These are phyloP conservation scores for Poeciliopsis turrubarensis DNA, from an alignment of 2,113 vertebrate species.

Conservation along the genomic window DNA sequence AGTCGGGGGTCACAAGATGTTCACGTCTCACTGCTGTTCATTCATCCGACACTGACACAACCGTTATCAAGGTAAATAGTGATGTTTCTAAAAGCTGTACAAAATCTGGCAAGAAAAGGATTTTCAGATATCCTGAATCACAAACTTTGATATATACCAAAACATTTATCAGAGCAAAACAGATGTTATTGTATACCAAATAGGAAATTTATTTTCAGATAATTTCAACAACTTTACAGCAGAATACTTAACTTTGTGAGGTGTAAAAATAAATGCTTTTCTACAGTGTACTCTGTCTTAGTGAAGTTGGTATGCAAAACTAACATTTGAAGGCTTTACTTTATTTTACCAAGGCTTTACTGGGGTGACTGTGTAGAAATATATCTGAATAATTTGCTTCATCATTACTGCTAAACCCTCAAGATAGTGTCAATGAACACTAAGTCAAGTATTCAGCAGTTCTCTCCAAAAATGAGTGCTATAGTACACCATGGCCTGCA, in stretches of 20 bases:
- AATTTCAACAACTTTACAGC: not conserved
- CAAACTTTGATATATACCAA: conserved; percentile 63
- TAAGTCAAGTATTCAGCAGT: conserved; percentile 54
- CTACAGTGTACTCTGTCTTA: conserved; percentile 53
- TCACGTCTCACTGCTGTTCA: conserved; percentile 53
- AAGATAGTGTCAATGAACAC: conserved; percentile 49
- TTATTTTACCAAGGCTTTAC: conserved; percentile 14
- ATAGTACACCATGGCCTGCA: conserved; percentile 67
- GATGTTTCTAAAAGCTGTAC: conserved; percentile 54
- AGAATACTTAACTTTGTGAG: not conserved
- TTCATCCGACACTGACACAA: conserved; percentile 35
- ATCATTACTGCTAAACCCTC: conserved; percentile 38
- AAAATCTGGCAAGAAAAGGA: conserved; percentile 52
- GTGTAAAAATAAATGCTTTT: conserved; percentile 3
- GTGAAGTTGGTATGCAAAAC: conserved; percentile 22
- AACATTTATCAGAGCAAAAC: conserved; percentile 44
- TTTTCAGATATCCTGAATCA: conserved; percentile 61
- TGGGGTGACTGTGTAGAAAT: conserved; percentile 29
- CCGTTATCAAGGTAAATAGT: conserved; percentile 62
- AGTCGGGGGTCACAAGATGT: conserved; percentile 31
- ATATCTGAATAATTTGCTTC: conserved; percentile 55
- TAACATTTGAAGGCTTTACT: not conserved
- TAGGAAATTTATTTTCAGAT: conserved; percentile 51
- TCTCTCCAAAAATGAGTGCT: conserved; percentile 59
- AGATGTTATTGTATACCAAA: conserved; percentile 58